Base-by-base conservation (phyloP, 2,113 vertebrate genomes). In the Datnioides undecimradiatus region DNA sequence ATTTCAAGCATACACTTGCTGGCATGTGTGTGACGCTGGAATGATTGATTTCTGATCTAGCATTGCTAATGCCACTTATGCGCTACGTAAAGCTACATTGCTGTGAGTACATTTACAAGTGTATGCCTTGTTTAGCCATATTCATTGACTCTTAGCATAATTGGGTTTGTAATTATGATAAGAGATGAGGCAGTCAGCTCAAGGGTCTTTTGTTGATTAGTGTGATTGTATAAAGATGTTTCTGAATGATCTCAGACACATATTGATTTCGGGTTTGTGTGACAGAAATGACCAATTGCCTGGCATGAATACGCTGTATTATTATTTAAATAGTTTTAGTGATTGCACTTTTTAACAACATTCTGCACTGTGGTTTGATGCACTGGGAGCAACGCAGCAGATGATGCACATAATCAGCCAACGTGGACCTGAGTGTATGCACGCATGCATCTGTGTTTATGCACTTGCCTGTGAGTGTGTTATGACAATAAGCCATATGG, bases 81-180 rank as follows among this genome's bases (percentile, higher is more conserved):
- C 65, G 45, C 36, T 74, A 57, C 46, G 40, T 65, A 40, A 72
- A 76, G n/a, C 33, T 70, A 23, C 21, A 10, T n/a, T 52, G 21
- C 23, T 51, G 14, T 55, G 33, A 55, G 72, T 13, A 36, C 25
- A 31, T 48, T 52, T 36, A 8, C 60, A 49, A 60, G 82, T 84
- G 17, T 57, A 63, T 58, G 64, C 72, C 83, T 86, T 79, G 63
- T 86, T 86, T 66, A 29, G 27, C 45, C 43, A 85, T 80, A 74
- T 88, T 83, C 76, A 76, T 74, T 54, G 40, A 0, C 60, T 57
- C 54, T 82, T 84, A 76, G 54, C 64, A 73, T 76, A 84, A 87
- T 80, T 80, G 72, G 73, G 23, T 83, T 36, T 71, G 59, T 70
- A 77, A 79, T 90, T 79, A 82, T 60, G 54, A 25, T 13, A 54